phyloP scores from a whole-genome alignment of 2,888 invertebrate genomes.

The Hydropsyche betteni region DNA sequence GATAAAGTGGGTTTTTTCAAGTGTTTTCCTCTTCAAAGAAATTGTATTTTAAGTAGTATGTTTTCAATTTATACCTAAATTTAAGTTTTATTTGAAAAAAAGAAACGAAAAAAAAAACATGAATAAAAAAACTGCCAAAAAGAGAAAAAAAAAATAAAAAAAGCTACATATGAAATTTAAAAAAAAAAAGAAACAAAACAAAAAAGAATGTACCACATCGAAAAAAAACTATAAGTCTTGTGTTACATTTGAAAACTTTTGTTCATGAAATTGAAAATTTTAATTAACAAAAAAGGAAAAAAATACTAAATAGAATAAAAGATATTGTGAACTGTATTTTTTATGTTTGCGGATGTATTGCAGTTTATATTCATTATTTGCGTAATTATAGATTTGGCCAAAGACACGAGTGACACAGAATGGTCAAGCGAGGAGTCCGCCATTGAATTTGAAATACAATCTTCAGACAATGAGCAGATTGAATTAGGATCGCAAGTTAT shows the following conservation, averaged over 20 bases:
- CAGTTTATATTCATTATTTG: constrained; percentile 1
- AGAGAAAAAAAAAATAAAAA: too few relatives aligned
- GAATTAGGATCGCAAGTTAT: constrained; percentile 38
- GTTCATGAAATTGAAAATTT: neutral
- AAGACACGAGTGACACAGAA: constrained; percentile 67
- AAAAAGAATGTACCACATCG: constrained; percentile 50
- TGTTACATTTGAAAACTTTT: neutral
- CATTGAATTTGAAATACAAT: constrained; percentile 65
- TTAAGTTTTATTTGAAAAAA: too few relatives aligned
- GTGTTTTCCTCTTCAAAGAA: too few relatives aligned
- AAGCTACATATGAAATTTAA: neutral
- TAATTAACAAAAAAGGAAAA: neutral
- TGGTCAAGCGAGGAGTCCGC: constrained; percentile 54
- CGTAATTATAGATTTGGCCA: constrained; percentile 61
- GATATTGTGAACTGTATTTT: neutral
- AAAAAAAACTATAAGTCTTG: constrained; percentile 41
- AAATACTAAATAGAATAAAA: too few relatives aligned
- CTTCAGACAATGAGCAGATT: constrained; percentile 59
- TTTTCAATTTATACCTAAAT: too few relatives aligned
- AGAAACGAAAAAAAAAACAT: too few relatives aligned
- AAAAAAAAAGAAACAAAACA: constrained; percentile 45
- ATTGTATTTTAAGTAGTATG: too few relatives aligned
- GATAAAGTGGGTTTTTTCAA: too few relatives aligned
- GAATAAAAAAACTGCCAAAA: too few relatives aligned
- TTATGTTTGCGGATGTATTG: neutral